Percentiles rank a stretch among this genome's conserved stretches.
phyloP scores from a whole-genome alignment of 2,888 invertebrate species.

The Dione vanillae region DNA sequence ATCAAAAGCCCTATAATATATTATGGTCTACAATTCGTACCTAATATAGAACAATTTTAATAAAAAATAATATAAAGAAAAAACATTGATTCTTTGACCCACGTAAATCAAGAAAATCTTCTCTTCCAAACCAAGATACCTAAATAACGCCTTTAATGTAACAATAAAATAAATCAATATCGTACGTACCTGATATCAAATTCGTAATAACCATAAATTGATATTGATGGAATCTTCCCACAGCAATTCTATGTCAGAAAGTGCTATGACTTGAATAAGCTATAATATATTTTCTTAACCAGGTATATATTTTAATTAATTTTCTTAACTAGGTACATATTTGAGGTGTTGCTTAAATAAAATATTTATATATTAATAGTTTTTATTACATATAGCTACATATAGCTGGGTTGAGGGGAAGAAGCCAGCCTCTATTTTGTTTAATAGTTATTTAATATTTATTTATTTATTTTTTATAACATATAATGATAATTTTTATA shows the following conservation, averaged over 20 bases:
- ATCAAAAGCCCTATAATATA: no score
- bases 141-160: conserved; percentile 34
- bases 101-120: conserved; percentile 27
- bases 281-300: conserved; percentile 22
- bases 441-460: no score
- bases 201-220: conserved; percentile 45
- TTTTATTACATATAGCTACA: no score
- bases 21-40: no score
- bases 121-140: conserved; percentile 26
- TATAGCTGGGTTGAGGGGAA: no score
- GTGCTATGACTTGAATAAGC: conserved; percentile 26
- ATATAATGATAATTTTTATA: no score
- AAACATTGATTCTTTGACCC: conserved; percentile 30
- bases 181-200: conserved; percentile 33
- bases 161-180: conserved; percentile 47
- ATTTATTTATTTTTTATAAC: no score
- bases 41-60: no score
- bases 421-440: no score
- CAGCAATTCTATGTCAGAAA: conserved; percentile 35
- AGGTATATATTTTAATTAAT: conserved; percentile 2
- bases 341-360: background rate
- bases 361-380: no score
- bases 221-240: conserved; percentile 41
- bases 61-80: no score
- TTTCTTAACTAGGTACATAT: conserved; percentile 8